Conservation (phyloP, 2,113 vertebrate species). For the Equus przewalskii region DNA sequence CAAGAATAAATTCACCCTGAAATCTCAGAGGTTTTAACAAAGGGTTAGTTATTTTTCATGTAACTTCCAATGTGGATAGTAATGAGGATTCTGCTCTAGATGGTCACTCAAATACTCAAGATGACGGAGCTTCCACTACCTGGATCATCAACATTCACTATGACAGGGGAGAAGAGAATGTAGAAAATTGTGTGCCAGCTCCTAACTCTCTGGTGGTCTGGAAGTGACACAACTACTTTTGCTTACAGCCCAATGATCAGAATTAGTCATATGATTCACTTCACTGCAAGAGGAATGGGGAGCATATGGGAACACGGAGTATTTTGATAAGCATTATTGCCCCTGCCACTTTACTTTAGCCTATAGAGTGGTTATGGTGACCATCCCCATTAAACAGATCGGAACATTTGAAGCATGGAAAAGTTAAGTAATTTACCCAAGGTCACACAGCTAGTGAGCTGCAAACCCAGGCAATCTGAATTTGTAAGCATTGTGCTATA, state of each 20-base stretch:
- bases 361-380: background rate
- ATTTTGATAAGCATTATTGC: background rate
- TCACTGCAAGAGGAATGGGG: background rate
- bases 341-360: background rate
- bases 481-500: background rate
- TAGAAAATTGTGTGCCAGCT: background rate
- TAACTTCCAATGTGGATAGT: background rate
- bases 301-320: background rate
- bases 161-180: background rate
- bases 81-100: background rate
- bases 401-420: background rate
- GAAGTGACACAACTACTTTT: background rate
- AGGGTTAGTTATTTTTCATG: background rate
- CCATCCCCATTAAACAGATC: background rate
- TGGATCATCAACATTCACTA: background rate
- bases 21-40: background rate
- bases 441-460: background rate
- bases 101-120: background rate
- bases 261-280: background rate
- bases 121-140: background rate
- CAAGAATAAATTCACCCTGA: background rate
- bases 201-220: background rate
- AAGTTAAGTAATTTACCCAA: background rate
- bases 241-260: background rate
- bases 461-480: background rate